Evolutionary conservation across 2,797 vertebrate genomes (phyloP).

Genomic region (Cygnus olor): DNA sequence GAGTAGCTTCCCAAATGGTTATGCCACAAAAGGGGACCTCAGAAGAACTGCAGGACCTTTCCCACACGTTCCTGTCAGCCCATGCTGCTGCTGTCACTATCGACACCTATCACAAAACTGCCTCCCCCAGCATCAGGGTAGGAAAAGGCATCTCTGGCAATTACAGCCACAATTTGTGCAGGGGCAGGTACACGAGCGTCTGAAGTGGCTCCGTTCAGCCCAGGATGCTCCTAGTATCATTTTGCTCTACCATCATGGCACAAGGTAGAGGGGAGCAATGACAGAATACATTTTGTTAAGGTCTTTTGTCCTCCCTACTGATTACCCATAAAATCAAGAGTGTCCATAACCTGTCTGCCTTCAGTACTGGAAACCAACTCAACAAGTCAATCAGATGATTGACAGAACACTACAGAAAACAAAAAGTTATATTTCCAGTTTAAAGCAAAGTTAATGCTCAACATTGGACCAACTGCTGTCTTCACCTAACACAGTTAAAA

Average conservation of each 20-base stretch:
- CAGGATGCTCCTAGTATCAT: too few species aligned
- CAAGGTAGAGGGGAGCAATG: background rate
- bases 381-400: background rate
- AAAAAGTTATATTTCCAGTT: background rate
- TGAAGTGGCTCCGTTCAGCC: background rate
- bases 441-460: background rate
- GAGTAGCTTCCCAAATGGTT: background rate
- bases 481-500: background rate
- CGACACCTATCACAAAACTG: background rate
- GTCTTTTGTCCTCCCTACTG: background rate
- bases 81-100: fast-evolving
- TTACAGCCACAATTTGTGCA: background rate
- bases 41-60: background rate
- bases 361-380: background rate
- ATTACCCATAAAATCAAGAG: background rate
- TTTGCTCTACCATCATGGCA: background rate
- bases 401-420: background rate
- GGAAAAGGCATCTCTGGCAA: background rate
- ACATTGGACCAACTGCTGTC: background rate
- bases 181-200: background rate
- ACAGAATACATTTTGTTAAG: background rate
- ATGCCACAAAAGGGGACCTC: background rate
- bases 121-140: fast-evolving
- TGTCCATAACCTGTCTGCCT: background rate
- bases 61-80: background rate